Conservation (phyloP, 2,797 vertebrate genomes). For the Fistularia tabacaria region DNA sequence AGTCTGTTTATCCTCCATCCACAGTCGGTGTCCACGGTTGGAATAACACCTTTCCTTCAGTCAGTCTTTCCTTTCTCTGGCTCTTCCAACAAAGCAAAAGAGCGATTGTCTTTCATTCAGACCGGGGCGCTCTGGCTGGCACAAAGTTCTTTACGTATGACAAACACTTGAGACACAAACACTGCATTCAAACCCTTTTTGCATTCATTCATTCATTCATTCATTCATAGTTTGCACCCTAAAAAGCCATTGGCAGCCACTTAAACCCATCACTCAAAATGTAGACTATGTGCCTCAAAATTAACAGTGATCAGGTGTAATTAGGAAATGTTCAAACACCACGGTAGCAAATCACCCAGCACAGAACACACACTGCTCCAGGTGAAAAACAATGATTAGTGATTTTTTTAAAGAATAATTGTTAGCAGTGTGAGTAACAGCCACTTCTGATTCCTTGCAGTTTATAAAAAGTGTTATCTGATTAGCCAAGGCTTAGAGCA, state of each 20-base stretch:
- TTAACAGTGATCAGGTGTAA: constrained; percentile 5
- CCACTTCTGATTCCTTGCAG: constrained; percentile 24
- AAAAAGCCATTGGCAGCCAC: constrained; percentile 10
- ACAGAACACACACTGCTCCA: constrained; percentile 26
- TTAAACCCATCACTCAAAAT: constrained; percentile 5
- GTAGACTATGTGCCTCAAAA: neutral
- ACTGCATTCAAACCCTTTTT: constrained; percentile 16
- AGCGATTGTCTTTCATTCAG: constrained; percentile 24
- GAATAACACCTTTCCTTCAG: constrained; percentile 15
- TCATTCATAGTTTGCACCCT: constrained; percentile 14
- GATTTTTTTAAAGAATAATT: constrained; percentile 12
- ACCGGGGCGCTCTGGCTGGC: constrained; percentile 41
- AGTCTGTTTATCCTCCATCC: constrained; percentile 25
- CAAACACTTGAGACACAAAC: too few species aligned
- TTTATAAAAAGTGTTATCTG: constrained; percentile 31
- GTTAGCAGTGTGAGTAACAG: constrained; percentile 28
- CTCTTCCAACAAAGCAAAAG: constrained; percentile 35
- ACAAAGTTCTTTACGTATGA: constrained; percentile 45
- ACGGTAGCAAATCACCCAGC: neutral
- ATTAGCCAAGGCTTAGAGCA: constrained; percentile 19
- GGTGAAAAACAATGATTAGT: constrained; percentile 28
- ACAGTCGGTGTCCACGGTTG: constrained; percentile 6
- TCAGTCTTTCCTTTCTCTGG: constrained; percentile 15
- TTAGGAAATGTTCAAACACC: neutral
- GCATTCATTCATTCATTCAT: neutral